Base-by-base conservation (phyloP, 2,113 vertebrate genomes). In the Silurus asotus region DNA sequence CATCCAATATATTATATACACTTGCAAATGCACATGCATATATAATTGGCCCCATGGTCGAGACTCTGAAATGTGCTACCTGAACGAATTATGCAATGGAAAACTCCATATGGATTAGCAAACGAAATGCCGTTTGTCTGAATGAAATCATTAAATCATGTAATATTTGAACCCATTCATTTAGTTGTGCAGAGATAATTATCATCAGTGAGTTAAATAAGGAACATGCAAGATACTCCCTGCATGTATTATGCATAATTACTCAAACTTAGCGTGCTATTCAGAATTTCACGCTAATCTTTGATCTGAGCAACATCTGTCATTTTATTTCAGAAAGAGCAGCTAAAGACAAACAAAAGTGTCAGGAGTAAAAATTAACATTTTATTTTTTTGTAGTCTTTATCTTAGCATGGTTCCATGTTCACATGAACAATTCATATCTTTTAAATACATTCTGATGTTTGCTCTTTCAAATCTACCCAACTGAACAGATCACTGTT, bases 131-230 rank as follows among this genome's bases (percentile, higher is more conserved):
- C 83, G 64, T 86, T 74, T 74, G 88, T 72, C 74, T 83, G 70
- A 86, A 83, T 88, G 76, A 78, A 83, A 83, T 84, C 84, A 82
- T 82, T 84, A 86, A 87, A 90, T 86, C 76, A 70, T 64, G 45
- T 61, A 13, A 61, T 62, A 83, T 90, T 85, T 88, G 78, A 86
- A 81, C 85, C 82, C 51, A 53, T 64, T 88, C 78, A 65, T 65
- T 83, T 77, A 84, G 61, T 62, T 51, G 28, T 49, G 83, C 74
- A 85, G 74, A 69, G 70, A 89, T 82, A 25, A 51, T 82, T 85
- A 77, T 86, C 62, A 85, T 85, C 84, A 80, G 86, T 85, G 61
- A n/a, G 65, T 59, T 86, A 65, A 65, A 80, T 45, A 55, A 85
- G 76, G 20, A 56, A n/a, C 79, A 72, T 67, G 77, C 55, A 87